phyloP scores from a whole-genome alignment of 2,888 invertebrate genomes.

The Drosophila hamatofila region DNA sequence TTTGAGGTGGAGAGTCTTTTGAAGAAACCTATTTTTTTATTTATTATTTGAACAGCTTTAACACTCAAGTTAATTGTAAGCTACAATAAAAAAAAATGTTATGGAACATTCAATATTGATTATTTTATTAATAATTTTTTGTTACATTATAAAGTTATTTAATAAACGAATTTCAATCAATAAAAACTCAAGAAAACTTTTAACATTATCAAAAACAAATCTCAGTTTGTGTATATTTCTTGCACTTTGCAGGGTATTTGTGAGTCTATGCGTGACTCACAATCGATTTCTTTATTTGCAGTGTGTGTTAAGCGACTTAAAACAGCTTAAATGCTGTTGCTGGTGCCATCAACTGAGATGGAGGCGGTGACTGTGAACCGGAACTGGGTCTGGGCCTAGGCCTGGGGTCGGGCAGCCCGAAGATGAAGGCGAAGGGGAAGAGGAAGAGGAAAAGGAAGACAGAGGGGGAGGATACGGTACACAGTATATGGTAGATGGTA shows the following conservation, averaged over 20 bases:
- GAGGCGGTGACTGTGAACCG: constrained; percentile 6
- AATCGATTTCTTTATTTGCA: constrained; percentile 52
- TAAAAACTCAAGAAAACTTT: neutral
- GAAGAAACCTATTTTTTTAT: too few species aligned
- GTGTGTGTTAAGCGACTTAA: constrained; percentile 67
- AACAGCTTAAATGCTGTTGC: constrained; percentile 67
- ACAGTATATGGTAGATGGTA: neutral
- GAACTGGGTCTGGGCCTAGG: constrained; percentile 3
- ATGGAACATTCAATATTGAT: too few species aligned
- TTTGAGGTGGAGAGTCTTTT: too few species aligned
- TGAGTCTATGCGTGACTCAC: neutral
- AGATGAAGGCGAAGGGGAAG: neutral
- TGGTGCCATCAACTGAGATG: constrained; percentile 19
- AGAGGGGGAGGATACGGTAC: neutral
- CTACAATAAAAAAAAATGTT: too few species aligned
- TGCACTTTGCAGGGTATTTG: constrained; percentile 34
- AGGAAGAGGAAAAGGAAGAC: neutral
- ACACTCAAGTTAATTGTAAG: too few species aligned
- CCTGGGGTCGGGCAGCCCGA: neutral
- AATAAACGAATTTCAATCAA: too few species aligned
- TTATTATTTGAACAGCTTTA: too few species aligned
- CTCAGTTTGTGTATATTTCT: neutral
- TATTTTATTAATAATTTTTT: too few species aligned
- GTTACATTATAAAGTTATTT: too few species aligned
- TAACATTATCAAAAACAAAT: neutral